Conservation (phyloP, 2,797 vertebrate genomes). For the Acanthurus lineatus region DNA sequence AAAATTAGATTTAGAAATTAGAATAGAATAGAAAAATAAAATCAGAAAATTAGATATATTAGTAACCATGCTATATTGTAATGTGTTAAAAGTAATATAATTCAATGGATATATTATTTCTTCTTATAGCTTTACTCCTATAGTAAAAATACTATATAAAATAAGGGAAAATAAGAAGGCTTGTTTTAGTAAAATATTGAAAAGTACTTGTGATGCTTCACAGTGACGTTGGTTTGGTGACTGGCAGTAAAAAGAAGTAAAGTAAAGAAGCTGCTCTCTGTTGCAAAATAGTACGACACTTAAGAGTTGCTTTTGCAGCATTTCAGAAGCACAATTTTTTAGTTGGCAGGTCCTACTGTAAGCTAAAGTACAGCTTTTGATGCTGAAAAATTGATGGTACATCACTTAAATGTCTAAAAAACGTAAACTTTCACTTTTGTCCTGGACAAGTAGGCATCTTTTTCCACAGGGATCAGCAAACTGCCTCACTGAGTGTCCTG, state of each 20-base stretch:
- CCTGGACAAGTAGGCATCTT: neutral
- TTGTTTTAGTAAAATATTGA: neutral
- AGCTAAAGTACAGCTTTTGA: neutral
- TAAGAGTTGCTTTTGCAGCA: neutral
- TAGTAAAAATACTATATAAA: neutral
- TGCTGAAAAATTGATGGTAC: conserved; percentile 6
- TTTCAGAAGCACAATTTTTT: neutral
- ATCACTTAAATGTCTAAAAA: neutral
- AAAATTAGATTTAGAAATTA: too few relatives aligned
- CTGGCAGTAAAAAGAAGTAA: too few relatives aligned
- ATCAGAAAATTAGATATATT: too few relatives aligned
- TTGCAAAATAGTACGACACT: neutral
- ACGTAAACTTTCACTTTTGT: neutral
- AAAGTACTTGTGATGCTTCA: neutral
- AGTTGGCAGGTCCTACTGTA: neutral
- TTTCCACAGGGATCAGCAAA: conserved; percentile 3
- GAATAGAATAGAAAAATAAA: too few relatives aligned
- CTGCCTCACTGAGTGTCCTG: neutral
- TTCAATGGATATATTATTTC: neutral
- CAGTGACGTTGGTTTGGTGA: too few relatives aligned
- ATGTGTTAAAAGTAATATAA: neutral
- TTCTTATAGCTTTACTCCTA: neutral
- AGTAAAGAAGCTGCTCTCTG: neutral
- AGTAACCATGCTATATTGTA: neutral
- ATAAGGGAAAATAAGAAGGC: neutral